Base-by-base conservation (phyloP, 2,113 vertebrate genomes). In the Pristiophorus japonicus region DNA sequence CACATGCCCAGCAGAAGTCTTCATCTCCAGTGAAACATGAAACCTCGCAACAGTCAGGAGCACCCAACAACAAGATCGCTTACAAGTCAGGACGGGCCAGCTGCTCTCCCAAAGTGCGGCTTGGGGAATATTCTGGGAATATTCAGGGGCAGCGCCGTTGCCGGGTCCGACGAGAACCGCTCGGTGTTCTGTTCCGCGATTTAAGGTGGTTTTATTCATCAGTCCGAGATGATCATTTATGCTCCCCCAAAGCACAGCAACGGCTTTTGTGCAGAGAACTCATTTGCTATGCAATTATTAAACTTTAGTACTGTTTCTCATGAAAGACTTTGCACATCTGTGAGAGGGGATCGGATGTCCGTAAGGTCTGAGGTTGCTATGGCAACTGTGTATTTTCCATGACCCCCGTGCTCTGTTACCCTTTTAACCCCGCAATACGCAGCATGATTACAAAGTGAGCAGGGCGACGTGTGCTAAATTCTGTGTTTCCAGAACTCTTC, bases 341-440 rank as follows among this genome's bases (percentile, higher is more conserved):
- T 66, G 92, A 70, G 92, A 66, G 45, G 20, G 59, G 92, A 94
- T 67, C 65, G 65, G 92, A 94, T 94, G 63, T 67, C 92, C 65
- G 45, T 38, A 66, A 94, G 65, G 92, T 67, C 92, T 47, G 38
- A 66, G 92, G 92, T 94, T 67, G 63, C 92, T 67, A 67, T 47
- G 92, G 42, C 65, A 11, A 94, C 65, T 66, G 20, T 67, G 65
- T 94, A 67, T 67, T 67, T 67, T 94, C 92, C 38, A 16, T 94
- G 92, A 67, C 92, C 92, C 92, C 30, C 92, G 42, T 94, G 92
- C 92, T 94, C 22, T 14, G 24, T 94, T 94, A 94, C 92, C 34
- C 91, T 94, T 94, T 94, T 94, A 67, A 94, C 92, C 92, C 70
- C 16, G 2, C 47, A 70, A 24, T 94, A 94, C n/a, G 65, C 63